Evolutionary conservation across 2,797 vertebrate genomes (phyloP).

Genomic region (Zalophus californianus): DNA sequence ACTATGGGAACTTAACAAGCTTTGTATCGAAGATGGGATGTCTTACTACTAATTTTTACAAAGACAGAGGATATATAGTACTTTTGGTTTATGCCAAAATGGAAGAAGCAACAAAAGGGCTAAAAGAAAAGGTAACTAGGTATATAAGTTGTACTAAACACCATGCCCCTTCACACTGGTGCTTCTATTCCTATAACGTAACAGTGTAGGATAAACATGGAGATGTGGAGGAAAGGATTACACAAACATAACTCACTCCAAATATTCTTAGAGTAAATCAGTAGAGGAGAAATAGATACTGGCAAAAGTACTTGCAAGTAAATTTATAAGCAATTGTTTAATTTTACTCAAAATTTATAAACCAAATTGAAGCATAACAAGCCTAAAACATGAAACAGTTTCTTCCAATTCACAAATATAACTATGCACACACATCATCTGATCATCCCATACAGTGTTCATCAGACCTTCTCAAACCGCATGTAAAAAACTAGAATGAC

Average conservation of each 20-base stretch:
- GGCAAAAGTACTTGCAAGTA: not conserved
- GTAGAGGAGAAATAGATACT: not conserved
- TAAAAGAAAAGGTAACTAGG: not conserved
- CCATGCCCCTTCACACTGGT: not conserved
- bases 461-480: not conserved
- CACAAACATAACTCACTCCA: not conserved
- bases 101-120: not conserved
- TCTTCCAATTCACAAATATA: not conserved
- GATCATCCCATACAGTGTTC: not conserved
- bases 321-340: slow-evolving; percentile 34
- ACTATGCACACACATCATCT: not conserved
- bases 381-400: not conserved
- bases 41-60: not conserved
- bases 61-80: not conserved
- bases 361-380: not conserved
- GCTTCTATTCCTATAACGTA: no score
- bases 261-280: not conserved
- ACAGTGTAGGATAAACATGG: not conserved
- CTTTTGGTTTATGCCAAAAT: not conserved
- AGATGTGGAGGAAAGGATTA: not conserved
- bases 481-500: not conserved
- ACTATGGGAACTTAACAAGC: not conserved
- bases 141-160: not conserved
- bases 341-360: slow-evolving; percentile 43
- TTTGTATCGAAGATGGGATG: not conserved